Conservation (phyloP, 2,888 invertebrate species). For the Marronus borbonicus region DNA sequence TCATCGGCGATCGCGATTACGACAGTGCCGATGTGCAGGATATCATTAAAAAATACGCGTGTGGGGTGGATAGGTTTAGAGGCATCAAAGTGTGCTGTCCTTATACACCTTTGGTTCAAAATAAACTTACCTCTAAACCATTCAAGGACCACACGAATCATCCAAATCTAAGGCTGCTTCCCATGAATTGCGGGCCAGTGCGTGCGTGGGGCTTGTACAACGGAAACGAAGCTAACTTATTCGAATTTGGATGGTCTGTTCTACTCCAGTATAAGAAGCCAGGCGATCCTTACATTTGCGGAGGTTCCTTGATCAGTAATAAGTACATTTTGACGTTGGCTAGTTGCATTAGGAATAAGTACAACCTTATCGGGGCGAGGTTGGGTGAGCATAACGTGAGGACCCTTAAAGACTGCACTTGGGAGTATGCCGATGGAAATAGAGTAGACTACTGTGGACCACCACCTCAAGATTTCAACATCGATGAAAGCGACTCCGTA, state of each 20-base stretch:
- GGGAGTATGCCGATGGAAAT: conserved; percentile 23
- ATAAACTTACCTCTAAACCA: conserved; percentile 48
- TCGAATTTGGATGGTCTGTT: conserved; percentile 85
- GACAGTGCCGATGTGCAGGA: neutral
- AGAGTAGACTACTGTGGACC: conserved; percentile 64
- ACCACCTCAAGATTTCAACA: conserved; percentile 71
- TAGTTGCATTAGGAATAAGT: conserved; percentile 72
- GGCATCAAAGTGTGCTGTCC: conserved; percentile 50
- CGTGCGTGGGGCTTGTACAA: conserved; percentile 64
- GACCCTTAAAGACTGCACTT: conserved; percentile 70
- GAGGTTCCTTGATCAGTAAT: conserved; percentile 70
- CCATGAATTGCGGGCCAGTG: conserved; percentile 75
- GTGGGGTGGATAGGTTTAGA: conserved; percentile 29
- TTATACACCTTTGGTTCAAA: neutral
- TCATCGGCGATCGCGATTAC: conserved; percentile 17
- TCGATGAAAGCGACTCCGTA: conserved; percentile 68
- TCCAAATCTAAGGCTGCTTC: conserved; percentile 41
- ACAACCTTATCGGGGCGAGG: conserved; percentile 69
- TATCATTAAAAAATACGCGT: conserved; percentile 12
- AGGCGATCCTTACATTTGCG: conserved; percentile 67
- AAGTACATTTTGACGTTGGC: conserved; percentile 72
- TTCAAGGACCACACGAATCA: conserved; percentile 17
- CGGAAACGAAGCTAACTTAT: conserved; percentile 75
- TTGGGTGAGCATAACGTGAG: conserved; percentile 75
- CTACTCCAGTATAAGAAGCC: conserved; percentile 74